Conservation (phyloP, 2,113 vertebrate species). For the Oenanthe melanoleuca region DNA sequence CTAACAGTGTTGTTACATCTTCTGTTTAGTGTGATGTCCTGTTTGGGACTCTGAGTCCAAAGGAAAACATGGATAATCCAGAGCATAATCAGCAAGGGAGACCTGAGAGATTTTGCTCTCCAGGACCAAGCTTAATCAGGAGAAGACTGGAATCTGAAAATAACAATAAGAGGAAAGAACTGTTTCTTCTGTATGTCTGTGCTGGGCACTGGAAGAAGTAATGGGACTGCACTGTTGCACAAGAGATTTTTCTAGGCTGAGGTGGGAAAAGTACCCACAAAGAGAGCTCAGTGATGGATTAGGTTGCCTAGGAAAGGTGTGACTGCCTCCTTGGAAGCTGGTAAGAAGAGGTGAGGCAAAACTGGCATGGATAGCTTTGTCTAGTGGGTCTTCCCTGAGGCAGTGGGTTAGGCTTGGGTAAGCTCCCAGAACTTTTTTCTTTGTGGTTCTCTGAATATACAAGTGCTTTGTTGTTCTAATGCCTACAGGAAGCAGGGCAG, state of each 20-base stretch:
- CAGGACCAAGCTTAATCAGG: not conserved
- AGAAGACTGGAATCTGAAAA: not conserved
- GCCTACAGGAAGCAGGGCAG: not conserved
- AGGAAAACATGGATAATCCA: not conserved
- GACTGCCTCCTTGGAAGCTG: not conserved
- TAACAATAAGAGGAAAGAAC: not conserved
- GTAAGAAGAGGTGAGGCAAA: not conserved
- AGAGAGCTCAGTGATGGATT: not conserved
- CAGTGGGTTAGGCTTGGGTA: not conserved
- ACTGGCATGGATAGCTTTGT: not conserved
- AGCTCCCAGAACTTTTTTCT: not conserved
- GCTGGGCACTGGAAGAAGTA: not conserved
- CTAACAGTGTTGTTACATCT: not conserved
- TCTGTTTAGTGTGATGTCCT: not conserved
- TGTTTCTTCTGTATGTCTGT: not conserved
- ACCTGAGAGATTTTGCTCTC: not conserved
- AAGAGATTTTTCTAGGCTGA: not conserved
- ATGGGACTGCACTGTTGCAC: not conserved
- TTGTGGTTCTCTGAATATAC: not conserved
- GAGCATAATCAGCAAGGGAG: not conserved
- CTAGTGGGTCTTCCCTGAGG: not conserved
- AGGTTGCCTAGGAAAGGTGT: not conserved
- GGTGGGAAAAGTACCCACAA: not conserved
- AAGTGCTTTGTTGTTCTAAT: not conserved
- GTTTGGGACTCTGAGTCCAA: not conserved